Conservation (phyloP, 1,140 invertebrate genomes). For the Arion vulgaris region DNA sequence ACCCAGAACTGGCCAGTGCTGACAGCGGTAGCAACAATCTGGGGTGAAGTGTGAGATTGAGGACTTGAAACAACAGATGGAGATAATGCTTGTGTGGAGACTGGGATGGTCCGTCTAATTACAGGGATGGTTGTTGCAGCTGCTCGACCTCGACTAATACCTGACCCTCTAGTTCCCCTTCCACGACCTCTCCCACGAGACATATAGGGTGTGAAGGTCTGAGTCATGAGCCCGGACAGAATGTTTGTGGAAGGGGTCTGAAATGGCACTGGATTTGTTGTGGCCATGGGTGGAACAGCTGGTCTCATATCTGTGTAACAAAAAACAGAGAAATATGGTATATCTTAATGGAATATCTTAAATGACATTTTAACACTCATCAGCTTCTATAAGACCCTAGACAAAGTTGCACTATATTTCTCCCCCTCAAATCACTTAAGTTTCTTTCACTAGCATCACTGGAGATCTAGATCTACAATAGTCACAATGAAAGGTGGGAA, state of each 20-base stretch:
- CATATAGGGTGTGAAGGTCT: slow-evolving; percentile 6
- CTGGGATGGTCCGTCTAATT: neutral
- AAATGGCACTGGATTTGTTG: neutral
- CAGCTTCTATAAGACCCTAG: too few relatives aligned
- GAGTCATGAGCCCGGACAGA: neutral
- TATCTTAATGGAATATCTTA: too few relatives aligned
- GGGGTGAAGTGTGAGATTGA: neutral
- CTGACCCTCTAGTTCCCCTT: slow-evolving; percentile 17
- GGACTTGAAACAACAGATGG: neutral
- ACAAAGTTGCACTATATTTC: too few relatives aligned
- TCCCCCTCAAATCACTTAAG: too few relatives aligned
- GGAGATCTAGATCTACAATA: too few relatives aligned
- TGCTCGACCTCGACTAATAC: neutral
- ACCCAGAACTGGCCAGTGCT: neutral
- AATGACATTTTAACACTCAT: too few relatives aligned
- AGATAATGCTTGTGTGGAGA: neutral
- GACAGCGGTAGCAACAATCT: slow-evolving; percentile 29
- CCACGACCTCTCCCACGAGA: slow-evolving; percentile 10
- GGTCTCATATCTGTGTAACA: too few relatives aligned
- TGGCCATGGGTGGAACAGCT: neutral
- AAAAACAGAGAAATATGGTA: too few relatives aligned
- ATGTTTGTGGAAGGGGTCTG: neutral
- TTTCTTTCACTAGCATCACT: too few relatives aligned
- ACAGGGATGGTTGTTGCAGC: neutral
- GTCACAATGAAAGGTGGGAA: too few relatives aligned